Percentiles rank a stretch among this genome's conserved stretches.
phyloP scores from a whole-genome alignment of 1,140 invertebrate genomes.

The Melanaphis sacchari region DNA sequence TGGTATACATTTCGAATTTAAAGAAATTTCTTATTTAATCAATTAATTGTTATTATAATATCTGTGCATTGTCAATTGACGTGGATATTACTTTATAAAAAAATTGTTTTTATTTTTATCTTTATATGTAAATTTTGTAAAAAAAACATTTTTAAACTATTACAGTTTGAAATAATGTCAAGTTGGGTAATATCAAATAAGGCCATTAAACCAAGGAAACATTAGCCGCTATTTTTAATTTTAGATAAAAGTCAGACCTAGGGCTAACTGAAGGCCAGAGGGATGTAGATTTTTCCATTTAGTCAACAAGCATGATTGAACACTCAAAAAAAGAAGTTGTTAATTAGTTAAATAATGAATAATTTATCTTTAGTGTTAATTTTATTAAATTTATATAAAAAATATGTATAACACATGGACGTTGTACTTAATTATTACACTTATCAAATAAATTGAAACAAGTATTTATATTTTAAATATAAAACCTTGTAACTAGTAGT shows the following conservation, averaged over 20 bases:
- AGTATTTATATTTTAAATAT: neutral
- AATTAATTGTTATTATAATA: neutral
- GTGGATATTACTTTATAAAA: neutral
- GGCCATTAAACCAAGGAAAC: too few relatives aligned
- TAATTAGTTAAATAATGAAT: too few relatives aligned
- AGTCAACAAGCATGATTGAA: too few relatives aligned
- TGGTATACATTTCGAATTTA: neutral
- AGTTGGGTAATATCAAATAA: too few relatives aligned
- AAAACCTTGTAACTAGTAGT: neutral
- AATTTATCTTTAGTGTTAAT: neutral
- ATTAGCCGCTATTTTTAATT: too few relatives aligned
- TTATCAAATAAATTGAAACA: neutral
- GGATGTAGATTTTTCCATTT: too few relatives aligned
- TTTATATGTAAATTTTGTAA: too few relatives aligned
- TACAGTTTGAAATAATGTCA: too few relatives aligned
- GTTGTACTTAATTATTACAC: neutral
- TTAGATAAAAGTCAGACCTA: too few relatives aligned
- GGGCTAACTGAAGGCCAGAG: too few relatives aligned
- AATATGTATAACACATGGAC: neutral
- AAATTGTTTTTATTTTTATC: neutral
- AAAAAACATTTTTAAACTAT: too few relatives aligned
- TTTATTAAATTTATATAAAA: neutral
- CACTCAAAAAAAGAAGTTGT: too few relatives aligned
- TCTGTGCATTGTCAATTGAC: neutral
- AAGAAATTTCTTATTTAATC: neutral